phyloP scores from a whole-genome alignment of 2,113 vertebrate species.

The Lagopus leucura region DNA sequence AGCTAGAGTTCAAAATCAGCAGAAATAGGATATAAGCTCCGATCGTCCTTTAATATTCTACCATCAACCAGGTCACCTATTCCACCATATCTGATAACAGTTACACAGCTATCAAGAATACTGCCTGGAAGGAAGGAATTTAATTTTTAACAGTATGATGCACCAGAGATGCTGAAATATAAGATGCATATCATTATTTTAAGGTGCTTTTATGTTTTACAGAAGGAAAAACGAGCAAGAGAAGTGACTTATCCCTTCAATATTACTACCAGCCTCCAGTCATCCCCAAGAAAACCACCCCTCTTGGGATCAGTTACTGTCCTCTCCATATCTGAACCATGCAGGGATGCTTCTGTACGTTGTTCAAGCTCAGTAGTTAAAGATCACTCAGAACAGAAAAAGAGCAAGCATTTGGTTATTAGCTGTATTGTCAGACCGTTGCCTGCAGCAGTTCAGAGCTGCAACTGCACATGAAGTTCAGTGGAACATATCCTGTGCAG shows the following conservation, averaged over 20 bases:
- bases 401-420: background rate
- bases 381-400: background rate
- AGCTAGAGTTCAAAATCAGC: constrained; percentile 1
- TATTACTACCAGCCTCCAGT: background rate
- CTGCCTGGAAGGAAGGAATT: background rate
- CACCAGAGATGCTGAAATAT: background rate
- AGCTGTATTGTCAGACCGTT: background rate
- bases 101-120: background rate
- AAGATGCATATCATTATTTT: background rate
- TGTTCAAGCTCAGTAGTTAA: background rate
- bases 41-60: background rate
- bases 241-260: background rate
- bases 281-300: background rate
- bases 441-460: background rate
- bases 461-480: background rate
- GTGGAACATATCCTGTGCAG: background rate
- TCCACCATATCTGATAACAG: background rate
- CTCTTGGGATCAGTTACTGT: background rate
- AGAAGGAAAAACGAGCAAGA: background rate
- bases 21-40: background rate
- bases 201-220: background rate
- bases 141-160: background rate
- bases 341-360: background rate
- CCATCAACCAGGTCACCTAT: background rate
- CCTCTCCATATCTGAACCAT: background rate